Conservation (phyloP, 2,113 vertebrate genomes). For the Tyrannus savana region DNA sequence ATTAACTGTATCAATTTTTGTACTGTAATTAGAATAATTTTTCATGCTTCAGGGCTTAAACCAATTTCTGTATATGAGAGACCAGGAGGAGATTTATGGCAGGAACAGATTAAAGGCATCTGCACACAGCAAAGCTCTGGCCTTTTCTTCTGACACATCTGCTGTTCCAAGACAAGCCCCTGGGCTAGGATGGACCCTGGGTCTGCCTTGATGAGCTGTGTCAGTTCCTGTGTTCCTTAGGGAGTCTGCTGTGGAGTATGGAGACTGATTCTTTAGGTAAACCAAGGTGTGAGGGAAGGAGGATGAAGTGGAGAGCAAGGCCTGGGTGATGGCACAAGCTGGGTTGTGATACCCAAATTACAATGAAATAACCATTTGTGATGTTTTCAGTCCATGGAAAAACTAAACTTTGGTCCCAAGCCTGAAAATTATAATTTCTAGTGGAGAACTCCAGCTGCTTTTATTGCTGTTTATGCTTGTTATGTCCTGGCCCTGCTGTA, state of each 20-base stretch:
- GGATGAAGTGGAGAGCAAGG: neutral
- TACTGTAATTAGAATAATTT: conserved; percentile 17
- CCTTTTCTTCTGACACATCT: neutral
- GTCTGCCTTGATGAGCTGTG: neutral
- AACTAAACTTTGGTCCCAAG: neutral
- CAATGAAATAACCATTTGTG: neutral
- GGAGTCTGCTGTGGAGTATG: neutral
- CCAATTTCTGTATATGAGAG: neutral
- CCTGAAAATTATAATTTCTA: neutral
- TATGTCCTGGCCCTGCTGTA: neutral
- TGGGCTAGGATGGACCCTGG: neutral
- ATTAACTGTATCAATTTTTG: neutral
- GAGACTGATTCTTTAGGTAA: neutral
- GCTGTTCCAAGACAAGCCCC: neutral
- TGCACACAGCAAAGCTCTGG: neutral
- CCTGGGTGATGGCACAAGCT: neutral
- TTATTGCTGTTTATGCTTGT: neutral
- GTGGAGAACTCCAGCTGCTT: neutral
- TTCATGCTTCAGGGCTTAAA: conserved; percentile 13
- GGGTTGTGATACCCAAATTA: neutral
- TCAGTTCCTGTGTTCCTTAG: neutral
- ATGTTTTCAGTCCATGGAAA: neutral
- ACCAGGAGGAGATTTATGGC: neutral
- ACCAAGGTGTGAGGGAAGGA: neutral
- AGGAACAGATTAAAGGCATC: neutral